Percentiles rank a stretch among this genome's conserved stretches.
phyloP scores from a whole-genome alignment of 2,888 invertebrate genomes.

The Agriopis leucophaearia region DNA sequence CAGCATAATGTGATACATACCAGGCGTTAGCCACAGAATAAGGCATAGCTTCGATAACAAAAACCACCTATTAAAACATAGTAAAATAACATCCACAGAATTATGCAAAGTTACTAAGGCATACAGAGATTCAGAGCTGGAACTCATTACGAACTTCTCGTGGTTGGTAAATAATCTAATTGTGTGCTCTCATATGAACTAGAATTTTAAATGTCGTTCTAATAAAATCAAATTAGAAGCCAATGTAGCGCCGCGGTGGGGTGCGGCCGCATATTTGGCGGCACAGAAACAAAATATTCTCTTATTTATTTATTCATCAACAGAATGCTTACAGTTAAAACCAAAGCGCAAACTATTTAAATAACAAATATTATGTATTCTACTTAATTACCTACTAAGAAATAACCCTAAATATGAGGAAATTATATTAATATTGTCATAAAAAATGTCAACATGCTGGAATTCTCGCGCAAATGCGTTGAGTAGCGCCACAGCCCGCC shows the following conservation, averaged over 20 bases:
- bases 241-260: constrained; percentile 63
- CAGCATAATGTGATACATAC: constrained; percentile 48
- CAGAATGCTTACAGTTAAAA: too few species aligned
- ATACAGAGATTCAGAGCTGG: constrained; percentile 53
- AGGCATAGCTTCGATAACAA: constrained; percentile 17
- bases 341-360: too few species aligned
- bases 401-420: too few species aligned
- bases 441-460: too few species aligned
- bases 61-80: constrained; percentile 26
- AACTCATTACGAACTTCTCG: constrained; percentile 60
- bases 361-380: too few species aligned
- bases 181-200: constrained; percentile 68
- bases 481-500: too few species aligned
- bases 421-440: too few species aligned
- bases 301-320: too few species aligned
- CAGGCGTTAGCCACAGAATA: constrained; percentile 35
- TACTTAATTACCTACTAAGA: too few species aligned
- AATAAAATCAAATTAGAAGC: constrained; percentile 79
- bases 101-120: constrained; percentile 10
- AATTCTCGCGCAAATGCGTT: too few species aligned
- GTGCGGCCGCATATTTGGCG: constrained; percentile 38
- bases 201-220: constrained; percentile 79
- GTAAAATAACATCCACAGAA: neutral
- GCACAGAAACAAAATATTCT: neutral
- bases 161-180: constrained; percentile 71